Percentiles rank a stretch among this genome's conserved stretches.
Conservation (phyloP, 2,888 invertebrate genomes). For the Pteria penguin region DNA sequence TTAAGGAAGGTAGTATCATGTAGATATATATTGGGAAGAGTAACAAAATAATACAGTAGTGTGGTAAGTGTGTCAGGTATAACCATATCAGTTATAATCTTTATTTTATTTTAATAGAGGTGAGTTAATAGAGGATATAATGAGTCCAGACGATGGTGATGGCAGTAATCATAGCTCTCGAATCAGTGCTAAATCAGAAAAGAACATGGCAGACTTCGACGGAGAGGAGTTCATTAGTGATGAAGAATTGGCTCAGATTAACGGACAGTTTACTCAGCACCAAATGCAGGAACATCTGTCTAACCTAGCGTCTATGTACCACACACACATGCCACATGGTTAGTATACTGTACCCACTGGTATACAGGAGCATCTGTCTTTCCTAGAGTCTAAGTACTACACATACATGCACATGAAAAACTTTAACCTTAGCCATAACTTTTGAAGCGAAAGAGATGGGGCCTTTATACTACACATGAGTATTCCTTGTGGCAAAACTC, state of each 20-base stretch:
- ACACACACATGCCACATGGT: constrained; percentile 74
- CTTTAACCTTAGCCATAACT: too few relatives aligned
- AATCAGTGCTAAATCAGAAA: constrained; percentile 94
- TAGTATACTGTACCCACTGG: too few relatives aligned
- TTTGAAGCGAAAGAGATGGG: too few relatives aligned
- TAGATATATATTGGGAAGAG: too few relatives aligned
- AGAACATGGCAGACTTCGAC: constrained; percentile 96
- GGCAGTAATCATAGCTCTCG: constrained; percentile 94
- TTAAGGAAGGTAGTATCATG: too few relatives aligned
- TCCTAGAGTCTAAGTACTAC: too few relatives aligned
- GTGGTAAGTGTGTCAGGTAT: too few relatives aligned
- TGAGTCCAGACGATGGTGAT: constrained; percentile 82
- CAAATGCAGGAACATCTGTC: constrained; percentile 78
- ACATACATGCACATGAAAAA: too few relatives aligned
- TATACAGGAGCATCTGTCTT: too few relatives aligned
- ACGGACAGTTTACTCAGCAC: constrained; percentile 69
- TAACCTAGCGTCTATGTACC: constrained; percentile 79
- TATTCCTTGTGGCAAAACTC: too few relatives aligned
- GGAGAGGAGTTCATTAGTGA: constrained; percentile 82
- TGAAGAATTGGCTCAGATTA: constrained; percentile 77
- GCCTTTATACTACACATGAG: too few relatives aligned
- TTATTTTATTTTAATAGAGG: background rate
- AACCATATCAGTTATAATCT: background rate
- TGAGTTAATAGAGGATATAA: constrained; percentile 75
- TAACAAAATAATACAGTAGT: too few relatives aligned